Evolutionary conservation across 2,888 invertebrate genomes (phyloP).

Genomic region (Chloroclystis v-ata): DNA sequence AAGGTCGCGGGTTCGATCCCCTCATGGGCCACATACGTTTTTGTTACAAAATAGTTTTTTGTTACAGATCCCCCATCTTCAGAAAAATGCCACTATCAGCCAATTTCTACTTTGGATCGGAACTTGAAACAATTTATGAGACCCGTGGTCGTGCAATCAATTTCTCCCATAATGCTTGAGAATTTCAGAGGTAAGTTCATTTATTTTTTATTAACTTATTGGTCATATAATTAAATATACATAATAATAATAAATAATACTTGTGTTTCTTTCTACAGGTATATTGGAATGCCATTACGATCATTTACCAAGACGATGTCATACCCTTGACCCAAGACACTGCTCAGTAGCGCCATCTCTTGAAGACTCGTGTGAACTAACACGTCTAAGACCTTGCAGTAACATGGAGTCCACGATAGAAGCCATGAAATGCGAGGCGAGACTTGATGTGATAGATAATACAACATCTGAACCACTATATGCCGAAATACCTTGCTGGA

Average conservation of each 20-base stretch:
- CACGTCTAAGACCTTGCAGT: constrained; percentile 45
- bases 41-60: constrained; percentile 17
- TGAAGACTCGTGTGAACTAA: constrained; percentile 45
- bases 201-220: background rate
- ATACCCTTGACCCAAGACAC: constrained; percentile 48
- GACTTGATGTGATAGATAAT: constrained; percentile 59
- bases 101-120: constrained; percentile 67
- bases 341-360: constrained; percentile 60
- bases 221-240: too few relatives aligned
- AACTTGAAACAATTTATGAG: constrained; percentile 74
- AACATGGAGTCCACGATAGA: constrained; percentile 65
- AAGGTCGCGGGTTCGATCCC: constrained; percentile 87
- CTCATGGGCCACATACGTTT: constrained; percentile 79
- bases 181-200: constrained; percentile 75
- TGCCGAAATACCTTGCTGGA: constrained; percentile 81
- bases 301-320: constrained; percentile 71
- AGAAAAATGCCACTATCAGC: constrained; percentile 73
- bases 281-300: constrained; percentile 81
- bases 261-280: constrained; percentile 47
- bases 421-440: constrained; percentile 67
- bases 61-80: constrained; percentile 70
- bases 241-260: background rate
- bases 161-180: constrained; percentile 76
- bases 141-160: constrained; percentile 68
- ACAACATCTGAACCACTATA: constrained; percentile 80